Base-by-base conservation (phyloP, 2,888 invertebrate species). In the Anticlea derivata region DNA sequence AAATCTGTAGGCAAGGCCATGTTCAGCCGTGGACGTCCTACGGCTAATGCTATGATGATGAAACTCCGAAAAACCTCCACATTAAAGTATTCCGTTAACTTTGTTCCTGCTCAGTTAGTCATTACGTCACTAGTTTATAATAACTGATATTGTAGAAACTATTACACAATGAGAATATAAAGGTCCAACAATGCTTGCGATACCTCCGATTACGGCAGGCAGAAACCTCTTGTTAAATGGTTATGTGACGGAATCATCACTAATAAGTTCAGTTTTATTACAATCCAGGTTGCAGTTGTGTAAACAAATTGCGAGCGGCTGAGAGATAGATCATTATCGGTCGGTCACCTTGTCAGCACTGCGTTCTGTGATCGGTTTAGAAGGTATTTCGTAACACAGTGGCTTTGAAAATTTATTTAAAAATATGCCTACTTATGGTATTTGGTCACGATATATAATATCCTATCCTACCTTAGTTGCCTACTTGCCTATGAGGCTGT, bases 261-360 rank as follows among this genome's bases (percentile, higher is more conserved):
- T 10, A 33, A 39, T 24, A 33, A 39, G 11, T 24, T 30, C 26
- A 40, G 27, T 47, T 33, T 48, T 23, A 29, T n/a, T 40, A 53
- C 50, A 45, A 43, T 51, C 39, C 44, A 37, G 30, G 48, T 58
- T 56, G 58, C 74, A 78, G 71, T 77, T 78, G 75, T 73, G 70
- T 65, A 78, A 80, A 77, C 69, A 61, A 68, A 68, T 62, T 64
- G 59, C 53, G 63, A 70, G 58, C 61, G 65, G 63, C 46, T 34
- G 46, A 39, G 37, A 34, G 37, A 34, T 17, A 17, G 17, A 4
- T 17, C n/a, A 17, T 17, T 17, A 17, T 17, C 17, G 17, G 17
- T 17, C 17, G 17, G 17, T 17, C 17, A 17, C 17, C 17, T 17
- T 17, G 17, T 17, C 17, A 17, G 17, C 17, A 17, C 4, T 17